Percentiles rank a stretch among this genome's conserved stretches.
Evolutionary conservation across 2,113 vertebrate species (phyloP).

Genomic region (pig (Sus scrofa)): T2T-Sscrofa CM000817.6:138042501-138043000

Average conservation of each 20-base stretch:
- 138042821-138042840: too few relatives aligned
- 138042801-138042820: background rate
- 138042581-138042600: constrained; percentile 60
- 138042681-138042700: constrained; percentile 48
- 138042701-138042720: constrained; percentile 37
- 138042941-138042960: too few relatives aligned
- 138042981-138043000: too few relatives aligned
- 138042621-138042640: constrained; percentile 34
- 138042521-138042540: constrained; percentile 69
- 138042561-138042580: constrained; percentile 46
- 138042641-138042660: background rate
- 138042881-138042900: too few relatives aligned
- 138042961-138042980: too few relatives aligned
- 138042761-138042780: constrained; percentile 33
- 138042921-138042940: too few relatives aligned
- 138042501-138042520: constrained; percentile 61
- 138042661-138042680: constrained; percentile 42
- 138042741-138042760: constrained; percentile 58
- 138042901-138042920: too few relatives aligned
- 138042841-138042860: too few relatives aligned
- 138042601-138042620: constrained; percentile 5
- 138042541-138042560: constrained; percentile 61
- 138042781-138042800: background rate
- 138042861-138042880: too few relatives aligned
- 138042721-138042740: background rate